These are phyloP conservation scores for Idaea dimidiata DNA, from an alignment of 2,888 invertebrate species.

Conservation along the genomic window DNA sequence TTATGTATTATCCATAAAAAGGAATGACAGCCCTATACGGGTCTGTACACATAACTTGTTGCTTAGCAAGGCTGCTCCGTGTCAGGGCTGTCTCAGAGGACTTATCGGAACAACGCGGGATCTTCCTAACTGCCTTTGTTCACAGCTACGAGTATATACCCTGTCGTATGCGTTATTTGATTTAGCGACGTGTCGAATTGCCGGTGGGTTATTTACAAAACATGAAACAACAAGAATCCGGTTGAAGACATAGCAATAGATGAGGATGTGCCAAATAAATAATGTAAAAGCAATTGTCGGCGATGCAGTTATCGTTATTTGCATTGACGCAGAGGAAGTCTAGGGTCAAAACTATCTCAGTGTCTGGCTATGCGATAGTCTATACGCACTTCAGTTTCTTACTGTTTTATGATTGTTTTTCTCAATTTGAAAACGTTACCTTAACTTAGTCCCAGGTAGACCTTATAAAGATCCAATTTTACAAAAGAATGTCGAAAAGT, in stretches of 20 bases:
- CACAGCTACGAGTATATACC: slow-evolving; percentile 25
- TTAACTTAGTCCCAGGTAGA: no score
- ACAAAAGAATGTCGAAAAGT: no score
- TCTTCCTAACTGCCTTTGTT: slow-evolving; percentile 28
- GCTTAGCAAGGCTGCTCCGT: slow-evolving; percentile 29
- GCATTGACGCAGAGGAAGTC: background rate
- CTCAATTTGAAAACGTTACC: no score
- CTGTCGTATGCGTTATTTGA: slow-evolving; percentile 26
- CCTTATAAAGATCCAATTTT: no score
- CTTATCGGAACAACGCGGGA: slow-evolving; percentile 27
- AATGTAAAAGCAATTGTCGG: background rate
- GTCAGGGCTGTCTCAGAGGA: slow-evolving; percentile 30
- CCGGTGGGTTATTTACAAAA: slow-evolving; percentile 1
- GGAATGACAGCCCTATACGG: slow-evolving; percentile 23
- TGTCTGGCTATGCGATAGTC: background rate
- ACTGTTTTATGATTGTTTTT: no score
- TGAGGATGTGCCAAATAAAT: background rate
- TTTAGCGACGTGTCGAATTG: slow-evolving; percentile 17
- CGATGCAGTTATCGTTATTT: background rate
- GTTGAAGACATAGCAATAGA: background rate
- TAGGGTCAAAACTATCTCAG: background rate
- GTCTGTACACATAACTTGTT: slow-evolving; percentile 40
- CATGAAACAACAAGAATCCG: background rate
- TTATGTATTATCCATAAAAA: slow-evolving; percentile 26
- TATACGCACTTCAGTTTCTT: background rate